Evolutionary conservation across 2,888 invertebrate genomes (phyloP).

Genomic region (Callinectes sapidus): DNA sequence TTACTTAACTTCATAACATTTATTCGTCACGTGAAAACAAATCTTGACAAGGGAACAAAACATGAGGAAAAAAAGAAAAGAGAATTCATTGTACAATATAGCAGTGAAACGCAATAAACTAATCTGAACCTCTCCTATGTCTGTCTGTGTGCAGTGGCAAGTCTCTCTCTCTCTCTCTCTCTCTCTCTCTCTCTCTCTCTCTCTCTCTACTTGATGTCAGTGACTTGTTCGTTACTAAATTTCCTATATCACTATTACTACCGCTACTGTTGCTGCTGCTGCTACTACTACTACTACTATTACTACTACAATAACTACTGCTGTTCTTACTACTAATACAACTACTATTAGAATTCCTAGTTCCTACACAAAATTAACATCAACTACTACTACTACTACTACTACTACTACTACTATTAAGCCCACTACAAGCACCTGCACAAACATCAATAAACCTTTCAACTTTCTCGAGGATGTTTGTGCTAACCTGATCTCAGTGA

Average conservation of each 20-base stretch:
- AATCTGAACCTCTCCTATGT: no score
- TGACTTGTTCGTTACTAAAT: neutral
- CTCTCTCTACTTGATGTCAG: neutral
- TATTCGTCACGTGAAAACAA: no score
- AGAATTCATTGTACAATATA: no score
- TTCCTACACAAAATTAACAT: neutral
- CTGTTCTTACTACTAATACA: neutral
- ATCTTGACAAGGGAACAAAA: no score
- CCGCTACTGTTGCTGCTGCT: neutral
- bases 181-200: conserved; percentile 37
- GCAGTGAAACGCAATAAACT: no score
- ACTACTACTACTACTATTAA: conserved; percentile 4
- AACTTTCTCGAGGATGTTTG: no score
- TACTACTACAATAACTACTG: conserved; percentile 28
- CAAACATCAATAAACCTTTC: no score
- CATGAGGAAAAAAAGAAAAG: no score
- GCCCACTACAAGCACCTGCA: neutral
- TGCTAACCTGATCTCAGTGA: no score
- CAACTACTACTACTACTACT: neutral
- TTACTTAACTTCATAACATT: no score
- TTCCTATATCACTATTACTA: neutral
- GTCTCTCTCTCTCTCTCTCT: conserved; percentile 36
- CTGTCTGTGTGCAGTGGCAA: no score
- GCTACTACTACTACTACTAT: conserved; percentile 23
- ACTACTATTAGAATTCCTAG: neutral